A percentile compares a stretch with the other conserved stretches of the same genome.
Conservation (phyloP, 2,888 invertebrate species). For the Hydrotaea diabolus region DNA sequence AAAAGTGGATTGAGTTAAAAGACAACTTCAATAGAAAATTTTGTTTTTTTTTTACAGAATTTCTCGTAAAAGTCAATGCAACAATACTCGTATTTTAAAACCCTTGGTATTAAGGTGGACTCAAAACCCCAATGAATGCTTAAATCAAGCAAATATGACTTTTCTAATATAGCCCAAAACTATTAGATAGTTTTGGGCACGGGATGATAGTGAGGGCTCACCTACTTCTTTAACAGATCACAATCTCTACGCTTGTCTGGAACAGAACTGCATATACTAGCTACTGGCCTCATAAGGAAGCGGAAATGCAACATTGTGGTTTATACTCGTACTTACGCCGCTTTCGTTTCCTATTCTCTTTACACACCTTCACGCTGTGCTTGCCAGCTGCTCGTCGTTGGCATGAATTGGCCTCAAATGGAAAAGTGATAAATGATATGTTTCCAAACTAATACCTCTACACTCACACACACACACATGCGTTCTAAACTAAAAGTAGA, state of each 20-base stretch:
- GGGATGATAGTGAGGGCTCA: too few species aligned
- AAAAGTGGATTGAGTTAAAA: too few species aligned
- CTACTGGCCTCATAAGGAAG: slow-evolving; percentile 28
- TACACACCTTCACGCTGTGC: not conserved
- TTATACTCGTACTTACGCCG: slow-evolving; percentile 38
- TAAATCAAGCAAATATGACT: too few species aligned
- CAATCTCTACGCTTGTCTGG: not conserved
- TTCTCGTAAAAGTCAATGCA: too few species aligned
- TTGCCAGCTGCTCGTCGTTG: slow-evolving; percentile 19
- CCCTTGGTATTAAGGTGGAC: too few species aligned
- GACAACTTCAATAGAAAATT: too few species aligned
- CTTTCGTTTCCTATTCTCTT: not conserved
- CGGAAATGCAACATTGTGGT: slow-evolving; percentile 55
- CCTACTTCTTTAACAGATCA: too few species aligned
- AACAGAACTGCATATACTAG: not conserved
- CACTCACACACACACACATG: not conserved
- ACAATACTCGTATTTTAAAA: too few species aligned
- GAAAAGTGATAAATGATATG: slow-evolving; percentile 59
- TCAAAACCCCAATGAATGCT: too few species aligned
- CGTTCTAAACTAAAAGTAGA: not conserved
- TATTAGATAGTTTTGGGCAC: too few species aligned
- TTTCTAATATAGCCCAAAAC: too few species aligned
- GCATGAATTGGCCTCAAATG: slow-evolving; percentile 10
- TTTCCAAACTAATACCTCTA: not conserved
- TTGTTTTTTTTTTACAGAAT: too few species aligned